Evolutionary conservation across 2,888 invertebrate genomes (phyloP).

Genomic region (Yponomeuta plumbellus): DNA sequence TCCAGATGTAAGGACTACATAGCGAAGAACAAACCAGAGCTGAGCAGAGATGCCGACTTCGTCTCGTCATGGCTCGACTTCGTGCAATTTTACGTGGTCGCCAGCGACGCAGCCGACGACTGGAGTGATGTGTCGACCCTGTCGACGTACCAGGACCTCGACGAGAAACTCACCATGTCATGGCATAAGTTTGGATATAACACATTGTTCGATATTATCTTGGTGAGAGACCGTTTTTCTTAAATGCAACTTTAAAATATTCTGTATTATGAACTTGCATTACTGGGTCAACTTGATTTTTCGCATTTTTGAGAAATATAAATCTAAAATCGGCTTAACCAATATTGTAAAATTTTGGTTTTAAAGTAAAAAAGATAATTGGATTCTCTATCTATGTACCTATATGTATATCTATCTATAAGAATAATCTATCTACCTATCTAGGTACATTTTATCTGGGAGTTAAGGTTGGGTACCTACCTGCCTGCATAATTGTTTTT

Average conservation of each 20-base stretch:
- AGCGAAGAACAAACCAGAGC: slow-evolving; percentile 3
- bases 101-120: slow-evolving; percentile 16
- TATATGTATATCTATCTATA: no score
- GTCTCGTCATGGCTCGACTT: slow-evolving; percentile 12
- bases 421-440: no score
- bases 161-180: slow-evolving; percentile 16
- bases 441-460: no score
- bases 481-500: no score
- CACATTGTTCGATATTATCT: slow-evolving; percentile 22
- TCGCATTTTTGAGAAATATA: no score
- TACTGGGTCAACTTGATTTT: no score
- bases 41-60: slow-evolving; percentile 15
- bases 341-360: no score
- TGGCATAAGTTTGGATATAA: slow-evolving; percentile 22
- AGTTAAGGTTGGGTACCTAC: no score
- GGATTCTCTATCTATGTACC: no score
- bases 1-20: slow-evolving; percentile 19
- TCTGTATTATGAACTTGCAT: no score
- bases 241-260: background rate
- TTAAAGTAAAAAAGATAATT: no score
- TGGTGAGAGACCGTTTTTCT: slow-evolving; percentile 18
- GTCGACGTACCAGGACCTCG: slow-evolving; percentile 15
- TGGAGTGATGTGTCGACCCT: slow-evolving; percentile 17
- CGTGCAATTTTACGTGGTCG: slow-evolving; percentile 8
- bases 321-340: no score